Evolutionary conservation across 1,140 invertebrate species (phyloP).

Genomic region (Heterodera schachtii): DNA sequence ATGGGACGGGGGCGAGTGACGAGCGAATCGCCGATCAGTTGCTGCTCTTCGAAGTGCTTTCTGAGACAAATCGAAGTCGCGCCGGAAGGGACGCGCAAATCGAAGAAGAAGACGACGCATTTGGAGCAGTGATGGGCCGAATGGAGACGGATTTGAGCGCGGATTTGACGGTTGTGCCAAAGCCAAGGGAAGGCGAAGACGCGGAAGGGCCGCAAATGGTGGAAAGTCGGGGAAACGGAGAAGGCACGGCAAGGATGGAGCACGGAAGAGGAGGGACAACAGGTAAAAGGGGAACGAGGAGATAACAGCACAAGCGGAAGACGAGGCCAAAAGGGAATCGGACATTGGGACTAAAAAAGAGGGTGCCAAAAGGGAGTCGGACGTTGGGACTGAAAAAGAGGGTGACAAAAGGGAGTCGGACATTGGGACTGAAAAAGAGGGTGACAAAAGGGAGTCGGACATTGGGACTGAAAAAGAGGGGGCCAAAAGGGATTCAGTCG

Average conservation of each 20-base stretch:
- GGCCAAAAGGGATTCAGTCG: too few relatives aligned
- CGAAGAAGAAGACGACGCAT: not conserved
- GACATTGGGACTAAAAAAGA: too few relatives aligned
- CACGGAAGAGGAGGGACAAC: not conserved
- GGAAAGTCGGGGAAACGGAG: not conserved
- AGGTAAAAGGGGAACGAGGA: not conserved
- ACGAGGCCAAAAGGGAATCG: too few relatives aligned
- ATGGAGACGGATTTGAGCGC: conserved; percentile 57
- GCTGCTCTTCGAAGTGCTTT: conserved; percentile 9
- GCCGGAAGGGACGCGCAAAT: conserved; percentile 13
- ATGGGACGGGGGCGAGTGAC: conserved; percentile 15
- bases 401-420: too few relatives aligned
- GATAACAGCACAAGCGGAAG: not conserved
- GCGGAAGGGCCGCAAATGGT: not conserved
- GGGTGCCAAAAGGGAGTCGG: too few relatives aligned
- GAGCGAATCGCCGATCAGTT: conserved; percentile 14
- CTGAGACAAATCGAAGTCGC: conserved; percentile 20
- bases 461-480: too few relatives aligned
- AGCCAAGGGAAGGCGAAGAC: not conserved
- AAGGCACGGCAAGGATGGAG: not conserved
- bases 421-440: too few relatives aligned
- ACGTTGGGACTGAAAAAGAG: too few relatives aligned
- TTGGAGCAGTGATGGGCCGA: not conserved
- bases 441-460: too few relatives aligned
- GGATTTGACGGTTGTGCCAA: conserved; percentile 28